These are phyloP conservation scores for Hyperopisus bebe DNA, from an alignment of 2,113 vertebrate species.

Conservation along the genomic window DNA sequence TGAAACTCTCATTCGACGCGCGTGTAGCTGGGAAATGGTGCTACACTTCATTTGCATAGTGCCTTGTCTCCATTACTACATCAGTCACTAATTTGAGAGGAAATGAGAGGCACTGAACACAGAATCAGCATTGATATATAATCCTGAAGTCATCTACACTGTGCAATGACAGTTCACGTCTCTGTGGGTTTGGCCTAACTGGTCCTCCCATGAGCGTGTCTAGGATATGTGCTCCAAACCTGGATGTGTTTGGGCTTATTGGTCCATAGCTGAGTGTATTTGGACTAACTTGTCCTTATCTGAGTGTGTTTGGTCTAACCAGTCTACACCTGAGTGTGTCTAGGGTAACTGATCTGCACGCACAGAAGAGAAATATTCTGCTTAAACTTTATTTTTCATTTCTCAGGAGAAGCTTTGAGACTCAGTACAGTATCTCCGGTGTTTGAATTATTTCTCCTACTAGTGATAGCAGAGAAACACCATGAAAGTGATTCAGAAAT, in stretches of 20 bases:
- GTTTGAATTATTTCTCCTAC: slow-evolving; percentile 2
- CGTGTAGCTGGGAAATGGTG: neutral
- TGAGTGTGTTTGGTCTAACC: neutral
- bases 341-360: neutral
- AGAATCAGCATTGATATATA: neutral
- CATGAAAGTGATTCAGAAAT: neutral
- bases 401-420: neutral
- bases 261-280: neutral
- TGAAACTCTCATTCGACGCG: neutral
- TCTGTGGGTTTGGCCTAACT: neutral
- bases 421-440: neutral
- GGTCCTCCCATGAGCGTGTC: neutral
- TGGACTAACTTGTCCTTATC: neutral
- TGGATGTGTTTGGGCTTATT: neutral
- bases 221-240: neutral
- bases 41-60: neutral
- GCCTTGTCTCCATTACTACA: neutral
- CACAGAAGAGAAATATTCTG: neutral
- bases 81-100: slow-evolving; percentile 4
- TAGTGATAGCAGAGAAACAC: neutral
- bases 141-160: neutral
- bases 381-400: neutral
- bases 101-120: neutral
- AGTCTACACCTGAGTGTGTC: neutral
- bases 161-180: neutral